Evolutionary conservation across 2,113 vertebrate genomes (phyloP), one percentile per base, ranked within the genome.

Genomic region (Nibea albiflora): DNA sequence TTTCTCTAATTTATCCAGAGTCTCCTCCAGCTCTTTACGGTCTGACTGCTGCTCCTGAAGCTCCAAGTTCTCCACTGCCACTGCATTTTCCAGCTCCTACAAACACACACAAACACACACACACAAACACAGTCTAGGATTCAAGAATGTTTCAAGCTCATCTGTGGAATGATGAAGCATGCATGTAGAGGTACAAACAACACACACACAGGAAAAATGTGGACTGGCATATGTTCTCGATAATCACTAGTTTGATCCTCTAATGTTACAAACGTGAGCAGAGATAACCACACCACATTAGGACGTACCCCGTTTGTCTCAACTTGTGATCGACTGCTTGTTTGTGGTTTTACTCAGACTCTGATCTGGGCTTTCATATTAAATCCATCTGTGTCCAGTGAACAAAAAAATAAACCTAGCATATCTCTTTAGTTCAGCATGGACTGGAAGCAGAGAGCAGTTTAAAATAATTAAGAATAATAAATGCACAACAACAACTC

Each of bases 51-150:
- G 95, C 83, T 96, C 97, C 86, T 97, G 96, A 64, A 99, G 94
- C 46, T 96, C 96, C 88, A 91, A 62, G 92, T 93, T 96, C 88
- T 99, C 98, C 83, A 95, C 92, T 3, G 97, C 94, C 47, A 99
- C 96, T 74, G 97, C 96, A 91, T 97, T 97, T 78, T 98, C 96
- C 87, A 99, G 95, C 90, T 97, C 97, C 98, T 99, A 44, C 46
- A 69, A 20, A 22, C n/a, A 63, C 46, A 66, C 39, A 70, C 31
- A 67, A 28, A 74, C 63, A 72, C 65, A 78, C 17, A 4, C 26
- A 56, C 19, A 64, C 19, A 72, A 3, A 58, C n/a, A 61, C 64
- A 24, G 17, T 42, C 54, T 6, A 39, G 24, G 14, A 39, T 67
- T 60, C 19, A 20, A 28, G 58, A 63, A 47, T 19, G 14, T 22